phyloP scores from a whole-genome alignment of 2,888 invertebrate species.

The Protodeltote pygarga region DNA sequence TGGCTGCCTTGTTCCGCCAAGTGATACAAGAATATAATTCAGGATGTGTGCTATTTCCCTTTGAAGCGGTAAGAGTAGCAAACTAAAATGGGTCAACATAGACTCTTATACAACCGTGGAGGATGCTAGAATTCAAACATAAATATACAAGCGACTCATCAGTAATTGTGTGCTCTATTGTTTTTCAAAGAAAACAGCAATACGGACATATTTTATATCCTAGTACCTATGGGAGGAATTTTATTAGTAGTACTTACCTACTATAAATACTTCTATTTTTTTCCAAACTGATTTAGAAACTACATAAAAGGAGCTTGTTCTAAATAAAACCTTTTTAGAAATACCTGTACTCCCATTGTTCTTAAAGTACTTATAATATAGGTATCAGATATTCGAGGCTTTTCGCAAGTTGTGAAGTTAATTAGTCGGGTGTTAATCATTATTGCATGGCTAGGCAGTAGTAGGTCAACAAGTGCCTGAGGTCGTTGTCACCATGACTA shows the following conservation, averaged over 20 bases:
- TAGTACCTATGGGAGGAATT: background rate
- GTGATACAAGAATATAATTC: too few relatives aligned
- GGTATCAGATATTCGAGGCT: background rate
- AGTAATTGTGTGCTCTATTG: constrained; percentile 24
- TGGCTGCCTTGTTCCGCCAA: too few relatives aligned
- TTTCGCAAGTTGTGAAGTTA: constrained; percentile 22
- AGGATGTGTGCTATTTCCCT: constrained; percentile 5
- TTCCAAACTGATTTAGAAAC: too few relatives aligned
- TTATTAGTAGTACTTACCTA: background rate
- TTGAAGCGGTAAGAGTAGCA: constrained; percentile 1
- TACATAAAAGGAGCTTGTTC: too few relatives aligned
- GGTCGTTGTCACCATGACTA: constrained; percentile 61
- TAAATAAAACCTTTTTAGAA: too few relatives aligned
- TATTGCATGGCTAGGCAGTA: constrained; percentile 31
- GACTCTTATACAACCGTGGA: constrained; percentile 10
- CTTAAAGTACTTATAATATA: background rate
- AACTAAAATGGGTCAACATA: constrained; percentile 31
- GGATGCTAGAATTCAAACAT: constrained; percentile 24
- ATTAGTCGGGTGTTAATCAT: constrained; percentile 32
- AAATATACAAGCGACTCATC: constrained; percentile 12
- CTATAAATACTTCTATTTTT: too few relatives aligned
- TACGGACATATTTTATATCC: background rate
- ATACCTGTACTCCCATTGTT: too few relatives aligned
- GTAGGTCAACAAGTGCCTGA: constrained; percentile 57
- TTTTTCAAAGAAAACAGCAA: constrained; percentile 2